Evolutionary conservation across 1,140 invertebrate genomes (phyloP).

Genomic region (Pristionchus pacificus): DNA sequence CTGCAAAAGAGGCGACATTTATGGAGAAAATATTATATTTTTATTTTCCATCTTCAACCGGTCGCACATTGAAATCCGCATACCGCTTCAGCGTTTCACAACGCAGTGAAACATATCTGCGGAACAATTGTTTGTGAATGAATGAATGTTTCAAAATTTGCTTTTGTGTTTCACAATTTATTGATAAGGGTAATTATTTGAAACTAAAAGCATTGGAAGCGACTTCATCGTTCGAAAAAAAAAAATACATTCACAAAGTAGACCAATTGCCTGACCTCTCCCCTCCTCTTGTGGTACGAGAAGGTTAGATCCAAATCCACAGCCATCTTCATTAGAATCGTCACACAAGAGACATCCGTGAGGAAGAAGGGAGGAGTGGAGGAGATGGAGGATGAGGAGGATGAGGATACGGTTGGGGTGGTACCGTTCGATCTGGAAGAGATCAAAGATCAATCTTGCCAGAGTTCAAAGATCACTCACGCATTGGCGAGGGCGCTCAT

Average conservation of each 20-base stretch:
- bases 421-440: not conserved
- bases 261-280: slow-evolving; percentile 1
- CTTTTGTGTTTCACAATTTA: no score
- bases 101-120: slow-evolving; percentile 18
- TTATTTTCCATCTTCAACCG: no score
- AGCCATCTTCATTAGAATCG: slow-evolving; percentile 34
- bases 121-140: no score
- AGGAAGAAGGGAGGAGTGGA: slow-evolving; percentile 22
- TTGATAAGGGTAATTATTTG: no score
- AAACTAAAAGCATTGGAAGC: no score
- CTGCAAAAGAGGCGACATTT: not conserved
- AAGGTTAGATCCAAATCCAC: slow-evolving; percentile 33
- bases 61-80: no score
- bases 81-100: no score
- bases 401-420: not conserved
- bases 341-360: slow-evolving; percentile 28
- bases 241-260: no score
- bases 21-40: not conserved
- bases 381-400: slow-evolving; percentile 8
- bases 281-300: slow-evolving; percentile 26
- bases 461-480: not conserved
- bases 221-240: no score
- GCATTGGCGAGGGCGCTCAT: not conserved
- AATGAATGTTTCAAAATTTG: no score
- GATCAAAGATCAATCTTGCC: no score